Evolutionary conservation across 2,797 vertebrate species (phyloP).

Genomic region (Aeoliscus strigatus): DNA sequence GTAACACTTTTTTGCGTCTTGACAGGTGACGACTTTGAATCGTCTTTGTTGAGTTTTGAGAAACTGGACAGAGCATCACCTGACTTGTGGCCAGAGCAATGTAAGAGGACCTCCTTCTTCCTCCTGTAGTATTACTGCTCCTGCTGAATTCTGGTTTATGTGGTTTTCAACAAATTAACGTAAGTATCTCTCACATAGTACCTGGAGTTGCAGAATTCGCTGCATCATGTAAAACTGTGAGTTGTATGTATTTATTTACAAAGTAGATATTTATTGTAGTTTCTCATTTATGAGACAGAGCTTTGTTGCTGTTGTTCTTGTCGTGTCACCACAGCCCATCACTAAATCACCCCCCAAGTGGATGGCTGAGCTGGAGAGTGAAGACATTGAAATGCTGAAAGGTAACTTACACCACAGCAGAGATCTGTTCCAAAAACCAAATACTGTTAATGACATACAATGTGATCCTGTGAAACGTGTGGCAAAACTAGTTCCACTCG

Average conservation of each 20-base stretch:
- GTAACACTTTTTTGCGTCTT: slow-evolving; percentile 2
- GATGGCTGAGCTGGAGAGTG: slow-evolving; percentile 97
- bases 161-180: slow-evolving; percentile 11
- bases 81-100: slow-evolving; percentile 94
- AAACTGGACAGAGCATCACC: slow-evolving; percentile 95
- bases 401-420: slow-evolving; percentile 67
- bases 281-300: not conserved
- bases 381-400: slow-evolving; percentile 98
- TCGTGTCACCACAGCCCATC: slow-evolving; percentile 82
- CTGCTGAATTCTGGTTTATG: not conserved
- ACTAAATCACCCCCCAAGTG: slow-evolving; percentile 94
- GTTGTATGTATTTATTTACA: slow-evolving; percentile 52
- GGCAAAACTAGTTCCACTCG: not conserved
- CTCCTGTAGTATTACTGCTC: not conserved
- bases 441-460: too few species aligned
- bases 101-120: slow-evolving; percentile 71
- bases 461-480: slow-evolving; percentile 19
- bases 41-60: slow-evolving; percentile 94
- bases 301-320: slow-evolving; percentile 34
- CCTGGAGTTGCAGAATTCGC: slow-evolving; percentile 97
- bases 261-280: not conserved
- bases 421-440: too few species aligned
- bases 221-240: slow-evolving; percentile 96
- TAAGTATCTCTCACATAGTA: slow-evolving; percentile 73
- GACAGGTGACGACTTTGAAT: slow-evolving; percentile 87